phyloP scores from a whole-genome alignment of 35 echinoderm and acorn worm genomes.

The Apostichopus parvimensis region DNA sequence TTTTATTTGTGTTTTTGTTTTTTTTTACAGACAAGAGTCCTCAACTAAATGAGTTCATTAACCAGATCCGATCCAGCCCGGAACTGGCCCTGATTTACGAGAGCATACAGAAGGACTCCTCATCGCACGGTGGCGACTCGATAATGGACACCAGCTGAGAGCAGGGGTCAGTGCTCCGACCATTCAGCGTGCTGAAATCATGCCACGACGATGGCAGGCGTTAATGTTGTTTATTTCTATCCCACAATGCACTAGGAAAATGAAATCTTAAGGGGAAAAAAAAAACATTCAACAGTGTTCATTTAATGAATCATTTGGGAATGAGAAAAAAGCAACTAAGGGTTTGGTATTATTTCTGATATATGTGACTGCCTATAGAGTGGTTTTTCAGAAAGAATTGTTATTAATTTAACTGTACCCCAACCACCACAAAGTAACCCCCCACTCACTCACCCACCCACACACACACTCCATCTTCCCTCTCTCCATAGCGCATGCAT shows the following conservation, averaged over 20 bases:
- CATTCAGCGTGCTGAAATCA: background rate
- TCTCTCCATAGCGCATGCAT: no score
- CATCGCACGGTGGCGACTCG: constrained; percentile 74
- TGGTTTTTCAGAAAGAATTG: background rate
- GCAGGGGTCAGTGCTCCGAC: background rate
- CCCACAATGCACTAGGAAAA: constrained; percentile 19
- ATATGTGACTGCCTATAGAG: background rate
- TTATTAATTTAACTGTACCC: no score
- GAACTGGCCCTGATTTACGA: constrained; percentile 98
- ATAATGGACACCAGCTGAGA: constrained; percentile 94
- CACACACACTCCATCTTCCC: no score
- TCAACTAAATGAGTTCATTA: constrained; percentile 86
- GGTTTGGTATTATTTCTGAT: no score
- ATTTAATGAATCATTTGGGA: background rate
- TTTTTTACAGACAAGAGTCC: constrained; percentile 87
- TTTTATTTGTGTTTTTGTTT: no score
- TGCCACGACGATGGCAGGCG: background rate
- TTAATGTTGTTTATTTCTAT: constrained; percentile 34
- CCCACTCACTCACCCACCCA: no score
- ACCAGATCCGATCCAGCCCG: constrained; percentile 89
- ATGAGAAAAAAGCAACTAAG: background rate
- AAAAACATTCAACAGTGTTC: background rate
- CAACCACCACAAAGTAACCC: no score
- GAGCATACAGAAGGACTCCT: constrained; percentile 91
- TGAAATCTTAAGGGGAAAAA: background rate